phyloP scores from a whole-genome alignment of 92 coral and sea anemone species.

The Paragorgia papillata region DNA sequence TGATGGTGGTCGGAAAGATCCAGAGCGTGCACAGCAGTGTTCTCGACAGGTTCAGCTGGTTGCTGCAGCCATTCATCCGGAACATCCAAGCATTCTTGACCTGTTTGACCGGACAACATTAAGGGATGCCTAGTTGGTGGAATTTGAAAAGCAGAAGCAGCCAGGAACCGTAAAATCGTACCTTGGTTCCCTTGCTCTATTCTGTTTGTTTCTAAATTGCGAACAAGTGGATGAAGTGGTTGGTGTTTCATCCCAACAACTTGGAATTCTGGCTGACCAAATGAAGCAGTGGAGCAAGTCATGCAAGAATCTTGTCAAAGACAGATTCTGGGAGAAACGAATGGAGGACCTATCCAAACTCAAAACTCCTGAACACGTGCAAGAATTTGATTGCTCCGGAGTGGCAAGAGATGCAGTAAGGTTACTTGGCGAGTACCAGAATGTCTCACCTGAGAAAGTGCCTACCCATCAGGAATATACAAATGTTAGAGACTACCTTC shows the following conservation, averaged over 20 bases:
- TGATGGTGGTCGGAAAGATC: slow-evolving; percentile 12
- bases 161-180: slow-evolving; percentile 8
- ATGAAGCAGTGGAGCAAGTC: slow-evolving; percentile 7
- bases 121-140: not conserved
- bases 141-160: not conserved
- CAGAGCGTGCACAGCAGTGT: not conserved
- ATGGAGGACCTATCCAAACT: not conserved
- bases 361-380: not conserved
- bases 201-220: not conserved
- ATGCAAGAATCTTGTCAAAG: not conserved
- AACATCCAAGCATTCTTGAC: not conserved
- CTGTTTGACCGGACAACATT: not conserved
- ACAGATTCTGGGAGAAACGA: not conserved
- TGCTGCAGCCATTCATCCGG: not conserved
- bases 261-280: not conserved
- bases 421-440: not conserved
- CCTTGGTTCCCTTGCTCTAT: not conserved
- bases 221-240: not conserved
- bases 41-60: not conserved
- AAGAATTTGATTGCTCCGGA: not conserved
- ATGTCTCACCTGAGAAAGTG: not conserved
- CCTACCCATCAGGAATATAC: not conserved
- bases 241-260: not conserved
- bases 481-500: slow-evolving; percentile 15
- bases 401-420: not conserved